Percentiles rank a stretch among this genome's conserved stretches.
Evolutionary conservation across 1,140 invertebrate genomes (phyloP).

Genomic region (Pectinophora gossypiella): DNA sequence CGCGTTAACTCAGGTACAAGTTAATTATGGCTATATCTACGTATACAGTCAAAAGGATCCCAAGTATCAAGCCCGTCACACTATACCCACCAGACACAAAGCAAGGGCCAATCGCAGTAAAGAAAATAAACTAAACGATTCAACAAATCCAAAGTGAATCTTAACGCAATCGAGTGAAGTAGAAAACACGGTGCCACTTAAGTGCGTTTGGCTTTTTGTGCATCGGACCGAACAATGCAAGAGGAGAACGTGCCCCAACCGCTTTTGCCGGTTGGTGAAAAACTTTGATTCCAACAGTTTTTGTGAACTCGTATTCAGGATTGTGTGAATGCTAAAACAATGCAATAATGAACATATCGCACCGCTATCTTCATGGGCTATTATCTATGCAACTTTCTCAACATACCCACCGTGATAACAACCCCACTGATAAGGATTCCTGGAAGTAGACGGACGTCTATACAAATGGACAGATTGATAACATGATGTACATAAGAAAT

Average conservation of each 20-base stretch:
- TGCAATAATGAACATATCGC: not conserved
- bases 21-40: slow-evolving; percentile 65
- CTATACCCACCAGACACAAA: slow-evolving; percentile 65
- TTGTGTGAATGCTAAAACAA: not conserved
- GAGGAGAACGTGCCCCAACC: slow-evolving; percentile 68
- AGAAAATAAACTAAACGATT: slow-evolving; percentile 32
- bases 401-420: slow-evolving; percentile 29
- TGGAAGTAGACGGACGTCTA: slow-evolving; percentile 24
- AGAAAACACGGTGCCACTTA: slow-evolving; percentile 26
- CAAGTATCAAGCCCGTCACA: slow-evolving; percentile 46
- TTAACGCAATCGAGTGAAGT: slow-evolving; percentile 38
- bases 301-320: no score
- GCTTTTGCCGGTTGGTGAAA: slow-evolving; percentile 64
- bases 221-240: slow-evolving; percentile 39
- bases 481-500: slow-evolving; percentile 1
- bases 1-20: slow-evolving; percentile 58
- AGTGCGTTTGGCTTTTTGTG: slow-evolving; percentile 36
- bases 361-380: not conserved
- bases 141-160: slow-evolving; percentile 35
- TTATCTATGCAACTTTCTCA: slow-evolving; percentile 33
- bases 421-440: slow-evolving; percentile 39
- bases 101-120: slow-evolving; percentile 39
- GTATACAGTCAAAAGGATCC: slow-evolving; percentile 66
- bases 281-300: slow-evolving; percentile 22
- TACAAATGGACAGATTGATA: slow-evolving; percentile 21